Evolutionary conservation across 53 echinoderm and acorn worm genomes (phyloP), one percentile per base, ranked within the genome.

Genomic region (Luidia sarsii): DNA sequence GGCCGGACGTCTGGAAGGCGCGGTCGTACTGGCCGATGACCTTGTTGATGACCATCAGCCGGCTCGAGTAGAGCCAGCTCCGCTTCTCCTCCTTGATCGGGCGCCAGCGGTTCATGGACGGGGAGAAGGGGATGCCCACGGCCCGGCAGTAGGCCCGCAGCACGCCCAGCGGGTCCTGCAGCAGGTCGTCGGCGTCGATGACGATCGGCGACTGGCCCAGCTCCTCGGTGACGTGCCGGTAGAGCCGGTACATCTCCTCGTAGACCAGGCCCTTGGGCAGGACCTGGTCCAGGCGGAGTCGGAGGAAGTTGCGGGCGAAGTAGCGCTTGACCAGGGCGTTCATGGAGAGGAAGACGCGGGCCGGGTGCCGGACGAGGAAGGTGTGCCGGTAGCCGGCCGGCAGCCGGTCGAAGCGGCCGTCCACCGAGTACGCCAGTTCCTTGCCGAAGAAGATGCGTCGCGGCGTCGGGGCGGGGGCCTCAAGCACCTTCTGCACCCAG

Each of bases 21-120:
- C 92, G 87, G 35, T 95, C 95, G 57, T 95, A 95, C 63, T 95
- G 95, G 19, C 95, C 91, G 56, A 95, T 86, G 49, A 95, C 70
- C 64, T 87, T 89, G 38, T 95, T 95, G 23, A 92, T 85, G 38
- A 91, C 86, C 89, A 95, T 92, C 64, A 95, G 84, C 48, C 90
- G 35, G 50, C 84, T 92, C 6, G 95, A 95, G 54, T 87, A 92
- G 52, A 81, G 82, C 97, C 97, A 96, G 15, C 71, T 82, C 39
- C 67, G 81, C 35, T 85, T 88, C 64, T 96, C 93, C 31, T 96
- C 80, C 33, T 88, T 87, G 23, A 81, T 79, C 27, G 80, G 79
- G 7, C 87, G 77, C 96, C 96, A 95, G 16, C 49, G 37, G 37
- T 86, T 81, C 96, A 95, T 95, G 25, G 48, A 50, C 19, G 79